Conservation (phyloP, 1,140 invertebrate genomes). For the Cyrtorhinus lividipennis region DNA sequence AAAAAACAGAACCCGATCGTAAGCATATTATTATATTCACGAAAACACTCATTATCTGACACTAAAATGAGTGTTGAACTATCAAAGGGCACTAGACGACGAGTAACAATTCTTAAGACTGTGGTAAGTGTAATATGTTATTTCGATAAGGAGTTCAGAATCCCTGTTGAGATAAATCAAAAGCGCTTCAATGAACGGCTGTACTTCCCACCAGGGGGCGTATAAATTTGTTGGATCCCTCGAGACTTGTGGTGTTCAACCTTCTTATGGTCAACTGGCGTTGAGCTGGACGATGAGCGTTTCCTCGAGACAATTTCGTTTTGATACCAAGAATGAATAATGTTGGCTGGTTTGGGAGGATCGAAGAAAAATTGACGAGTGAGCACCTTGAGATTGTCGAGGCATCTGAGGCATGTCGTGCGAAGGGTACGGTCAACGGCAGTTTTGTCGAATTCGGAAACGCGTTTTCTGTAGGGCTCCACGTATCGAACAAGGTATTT, state of each 20-base stretch:
- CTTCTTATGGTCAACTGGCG: not conserved
- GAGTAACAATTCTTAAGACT: too few species aligned
- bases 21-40: too few species aligned
- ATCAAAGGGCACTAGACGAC: too few species aligned
- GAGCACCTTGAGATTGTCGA: not conserved
- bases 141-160: too few species aligned
- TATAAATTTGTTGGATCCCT: conserved; percentile 1
- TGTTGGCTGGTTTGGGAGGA: not conserved
- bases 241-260: not conserved
- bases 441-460: not conserved
- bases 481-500: not conserved
- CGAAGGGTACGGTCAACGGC: not conserved
- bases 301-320: not conserved
- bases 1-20: too few species aligned
- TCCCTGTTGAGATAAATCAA: too few species aligned
- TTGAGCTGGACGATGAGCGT: not conserved
- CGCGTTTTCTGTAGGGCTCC: not conserved
- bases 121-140: too few species aligned
- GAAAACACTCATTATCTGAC: too few species aligned
- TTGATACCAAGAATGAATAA: not conserved
- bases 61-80: too few species aligned
- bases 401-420: not conserved
- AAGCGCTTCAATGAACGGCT: not conserved
- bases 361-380: not conserved
- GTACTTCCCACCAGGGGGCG: not conserved